Conservation (phyloP, 2,888 invertebrate species). For the Aelia acuminata region DNA sequence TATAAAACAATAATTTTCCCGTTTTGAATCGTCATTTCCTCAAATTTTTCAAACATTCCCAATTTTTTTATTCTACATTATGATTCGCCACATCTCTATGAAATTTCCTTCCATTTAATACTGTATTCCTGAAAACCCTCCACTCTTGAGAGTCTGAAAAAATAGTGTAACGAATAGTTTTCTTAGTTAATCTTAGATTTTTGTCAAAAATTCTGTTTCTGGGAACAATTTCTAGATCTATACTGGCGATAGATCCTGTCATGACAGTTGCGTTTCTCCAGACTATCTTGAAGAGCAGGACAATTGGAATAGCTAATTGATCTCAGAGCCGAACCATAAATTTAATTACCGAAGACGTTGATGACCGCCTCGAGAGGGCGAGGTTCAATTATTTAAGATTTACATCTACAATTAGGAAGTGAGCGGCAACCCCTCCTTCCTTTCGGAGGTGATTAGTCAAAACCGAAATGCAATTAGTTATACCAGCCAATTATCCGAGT, state of each 20-base stretch:
- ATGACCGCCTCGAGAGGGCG: background rate
- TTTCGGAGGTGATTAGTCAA: background rate
- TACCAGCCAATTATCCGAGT: background rate
- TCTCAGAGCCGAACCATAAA: background rate
- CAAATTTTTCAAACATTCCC: too few species aligned
- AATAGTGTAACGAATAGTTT: too few species aligned
- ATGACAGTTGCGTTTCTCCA: background rate
- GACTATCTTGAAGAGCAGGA: background rate
- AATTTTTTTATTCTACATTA: too few species aligned
- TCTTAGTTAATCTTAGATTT: too few species aligned
- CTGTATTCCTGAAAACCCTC: too few species aligned
- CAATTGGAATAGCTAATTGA: background rate
- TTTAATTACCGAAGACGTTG: background rate
- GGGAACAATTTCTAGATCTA: too few species aligned
- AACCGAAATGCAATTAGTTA: background rate
- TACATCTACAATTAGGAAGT: constrained; percentile 30
- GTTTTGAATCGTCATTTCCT: too few species aligned
- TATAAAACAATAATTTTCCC: too few species aligned
- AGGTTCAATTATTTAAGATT: background rate
- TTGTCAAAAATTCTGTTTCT: too few species aligned
- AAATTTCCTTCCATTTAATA: too few species aligned
- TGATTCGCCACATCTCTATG: too few species aligned
- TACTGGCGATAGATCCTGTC: background rate
- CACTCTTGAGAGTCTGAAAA: too few species aligned
- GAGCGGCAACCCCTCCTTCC: background rate